Conservation (phyloP, 2,113 vertebrate genomes). For the Sander lucioperca region DNA sequence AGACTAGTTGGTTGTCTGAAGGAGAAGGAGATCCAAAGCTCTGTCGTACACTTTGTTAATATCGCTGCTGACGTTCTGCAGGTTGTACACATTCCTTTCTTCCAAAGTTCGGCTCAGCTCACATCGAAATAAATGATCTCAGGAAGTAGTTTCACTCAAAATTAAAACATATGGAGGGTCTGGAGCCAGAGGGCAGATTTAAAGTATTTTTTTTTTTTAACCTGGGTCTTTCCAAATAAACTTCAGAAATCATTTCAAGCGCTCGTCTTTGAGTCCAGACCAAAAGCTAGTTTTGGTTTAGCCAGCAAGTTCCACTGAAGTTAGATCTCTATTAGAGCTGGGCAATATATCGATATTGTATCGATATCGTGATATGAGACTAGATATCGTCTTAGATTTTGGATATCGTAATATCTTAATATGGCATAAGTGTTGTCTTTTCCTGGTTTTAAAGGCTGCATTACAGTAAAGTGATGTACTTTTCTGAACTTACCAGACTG, state of each 20-base stretch:
- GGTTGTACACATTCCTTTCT: slow-evolving; percentile 31
- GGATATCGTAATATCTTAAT: too few relatives aligned
- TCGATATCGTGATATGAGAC: too few relatives aligned
- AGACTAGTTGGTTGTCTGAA: neutral
- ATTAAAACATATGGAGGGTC: neutral
- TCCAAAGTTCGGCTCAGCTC: neutral
- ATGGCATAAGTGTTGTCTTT: too few relatives aligned
- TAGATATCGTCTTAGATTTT: too few relatives aligned
- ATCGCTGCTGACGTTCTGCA: neutral
- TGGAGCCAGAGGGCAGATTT: neutral
- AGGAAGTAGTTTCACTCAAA: slow-evolving; percentile 25
- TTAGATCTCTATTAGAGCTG: neutral
- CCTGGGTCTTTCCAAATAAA: neutral
- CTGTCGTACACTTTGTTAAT: neutral
- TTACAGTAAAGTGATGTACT: too few relatives aligned
- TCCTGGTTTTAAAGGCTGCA: too few relatives aligned
- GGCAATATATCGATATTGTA: too few relatives aligned
- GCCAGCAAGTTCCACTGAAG: neutral
- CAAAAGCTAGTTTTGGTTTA: neutral
- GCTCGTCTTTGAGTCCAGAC: neutral
- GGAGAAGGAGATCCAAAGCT: neutral
- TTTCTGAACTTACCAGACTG: too few relatives aligned
- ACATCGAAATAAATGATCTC: neutral
- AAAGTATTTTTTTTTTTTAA: neutral
- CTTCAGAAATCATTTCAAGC: neutral